phyloP scores from a whole-genome alignment of 2,113 vertebrate genomes.

The Irena cyanogastra region DNA sequence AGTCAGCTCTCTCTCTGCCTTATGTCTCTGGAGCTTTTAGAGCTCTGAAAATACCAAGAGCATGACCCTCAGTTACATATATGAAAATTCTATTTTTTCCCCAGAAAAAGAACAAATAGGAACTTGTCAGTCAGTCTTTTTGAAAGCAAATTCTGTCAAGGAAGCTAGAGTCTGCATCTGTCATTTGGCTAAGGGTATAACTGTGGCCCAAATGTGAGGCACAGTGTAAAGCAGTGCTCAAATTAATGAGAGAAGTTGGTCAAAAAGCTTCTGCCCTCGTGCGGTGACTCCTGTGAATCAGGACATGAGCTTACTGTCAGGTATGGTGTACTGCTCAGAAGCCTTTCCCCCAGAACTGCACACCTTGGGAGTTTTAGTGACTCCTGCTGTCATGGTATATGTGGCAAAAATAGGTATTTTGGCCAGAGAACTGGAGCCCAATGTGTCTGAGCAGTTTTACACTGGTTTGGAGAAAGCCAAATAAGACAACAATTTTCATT shows the following conservation, averaged over 20 bases:
- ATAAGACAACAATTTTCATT: background rate
- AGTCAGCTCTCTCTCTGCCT: constrained; percentile 58
- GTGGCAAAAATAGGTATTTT: background rate
- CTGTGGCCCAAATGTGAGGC: background rate
- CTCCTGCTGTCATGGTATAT: fast-evolving
- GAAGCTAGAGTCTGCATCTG: constrained; percentile 16
- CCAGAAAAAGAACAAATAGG: constrained; percentile 37
- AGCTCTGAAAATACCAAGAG: constrained; percentile 69
- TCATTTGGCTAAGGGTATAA: background rate
- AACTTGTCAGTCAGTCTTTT: constrained; percentile 65
- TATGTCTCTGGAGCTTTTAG: constrained; percentile 59
- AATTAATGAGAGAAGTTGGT: background rate
- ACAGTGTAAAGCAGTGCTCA: background rate
- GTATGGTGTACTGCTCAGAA: background rate
- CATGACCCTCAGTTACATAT: constrained; percentile 49
- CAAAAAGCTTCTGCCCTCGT: background rate
- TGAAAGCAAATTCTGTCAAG: constrained; percentile 39
- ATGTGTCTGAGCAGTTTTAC: background rate
- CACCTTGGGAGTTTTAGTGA: background rate
- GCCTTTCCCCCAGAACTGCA: background rate
- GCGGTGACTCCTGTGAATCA: background rate
- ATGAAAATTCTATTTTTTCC: background rate
- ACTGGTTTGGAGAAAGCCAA: background rate
- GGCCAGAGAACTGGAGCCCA: background rate
- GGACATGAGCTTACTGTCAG: background rate